phyloP scores from a whole-genome alignment of 2,113 vertebrate species.

The Trinectes maculatus region DNA sequence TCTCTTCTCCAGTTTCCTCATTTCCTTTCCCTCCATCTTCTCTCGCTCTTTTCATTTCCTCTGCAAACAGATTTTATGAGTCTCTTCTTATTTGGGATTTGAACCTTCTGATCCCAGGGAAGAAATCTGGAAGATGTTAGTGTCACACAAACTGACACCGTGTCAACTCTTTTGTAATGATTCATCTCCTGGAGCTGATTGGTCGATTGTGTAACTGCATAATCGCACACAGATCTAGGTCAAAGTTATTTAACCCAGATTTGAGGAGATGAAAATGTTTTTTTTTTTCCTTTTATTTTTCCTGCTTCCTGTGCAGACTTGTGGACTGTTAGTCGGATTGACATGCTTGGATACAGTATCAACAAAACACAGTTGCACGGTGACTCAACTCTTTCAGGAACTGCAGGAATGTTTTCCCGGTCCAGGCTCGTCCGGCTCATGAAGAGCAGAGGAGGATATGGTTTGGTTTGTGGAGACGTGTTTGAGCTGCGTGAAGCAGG shows the following conservation, averaged over 20 bases:
- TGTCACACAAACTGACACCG: slow-evolving; percentile 5
- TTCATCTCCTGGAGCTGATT: slow-evolving; percentile 40
- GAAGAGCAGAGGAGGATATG: background rate
- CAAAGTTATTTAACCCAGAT: slow-evolving; percentile 46
- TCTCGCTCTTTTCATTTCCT: background rate
- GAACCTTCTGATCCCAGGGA: slow-evolving; percentile 7
- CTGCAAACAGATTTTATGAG: background rate
- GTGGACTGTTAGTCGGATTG: slow-evolving; percentile 3
- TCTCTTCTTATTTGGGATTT: background rate
- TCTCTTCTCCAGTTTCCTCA: background rate
- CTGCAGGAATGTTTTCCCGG: slow-evolving; percentile 34
- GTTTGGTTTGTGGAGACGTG: background rate
- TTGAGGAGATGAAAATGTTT: background rate
- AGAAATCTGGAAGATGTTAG: slow-evolving; percentile 37
- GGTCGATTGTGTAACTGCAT: slow-evolving; percentile 37
- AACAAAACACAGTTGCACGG: slow-evolving; percentile 39
- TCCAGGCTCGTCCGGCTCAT: slow-evolving; percentile 28
- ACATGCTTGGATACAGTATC: slow-evolving; percentile 44
- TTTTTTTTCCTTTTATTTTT: background rate
- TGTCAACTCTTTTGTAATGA: slow-evolving; percentile 1
- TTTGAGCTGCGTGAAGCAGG: too few relatives aligned
- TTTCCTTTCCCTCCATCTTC: background rate
- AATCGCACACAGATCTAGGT: slow-evolving; percentile 37
- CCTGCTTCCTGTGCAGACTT: slow-evolving; percentile 41
- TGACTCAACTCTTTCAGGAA: slow-evolving; percentile 47